Evolutionary conservation across 1,140 invertebrate species (phyloP), one percentile per base, ranked within the genome.

Genomic region (Gryllus bimaculatus): DNA sequence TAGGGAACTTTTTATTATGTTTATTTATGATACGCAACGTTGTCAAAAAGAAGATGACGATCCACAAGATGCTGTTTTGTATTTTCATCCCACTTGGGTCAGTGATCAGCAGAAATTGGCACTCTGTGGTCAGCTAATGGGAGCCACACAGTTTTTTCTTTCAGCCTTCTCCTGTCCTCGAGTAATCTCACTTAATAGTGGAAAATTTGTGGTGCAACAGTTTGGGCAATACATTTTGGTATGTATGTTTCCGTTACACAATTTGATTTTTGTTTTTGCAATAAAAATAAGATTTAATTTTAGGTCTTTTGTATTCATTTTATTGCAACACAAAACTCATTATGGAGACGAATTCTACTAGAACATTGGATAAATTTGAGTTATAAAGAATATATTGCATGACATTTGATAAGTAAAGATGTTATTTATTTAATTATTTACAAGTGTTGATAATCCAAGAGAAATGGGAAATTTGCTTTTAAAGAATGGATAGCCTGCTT

Each of bases 1-100:
- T 83, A 94, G 93, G 86, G 93, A 95, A 88, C 93, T 95, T 86
- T 92, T 94, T 89, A 94, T 96, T 86, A 91, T 95, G 79, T 95
- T 96, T 87, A 89, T 95, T 75, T 96, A 95, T 82, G 94, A 95
- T 86, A 93, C 91, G n/a, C 87, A 91, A 83, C 89, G 89, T 83
- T 92, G 93, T 84, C 88, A 90, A 82, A 88, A 89, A 66, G 94
- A 95, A 85, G 92, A 93, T 81, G 94, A 95, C 85, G 94, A 96
- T 86, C 93, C 93, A n/a, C 91, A 92, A 77, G 90, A 93, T 76
- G 93, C 94, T 20, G 92, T 96, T 77, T 86, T 95, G n/a, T 96
- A 95, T 83, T 96, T 95, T 85, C 92, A 95, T 86, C 94, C 94
- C 6, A 90, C 91, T 49, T 95, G 94, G 93, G 94, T 95, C 12